Conservation (phyloP, 2,113 vertebrate genomes). For the Motacilla tschutschensis region DNA sequence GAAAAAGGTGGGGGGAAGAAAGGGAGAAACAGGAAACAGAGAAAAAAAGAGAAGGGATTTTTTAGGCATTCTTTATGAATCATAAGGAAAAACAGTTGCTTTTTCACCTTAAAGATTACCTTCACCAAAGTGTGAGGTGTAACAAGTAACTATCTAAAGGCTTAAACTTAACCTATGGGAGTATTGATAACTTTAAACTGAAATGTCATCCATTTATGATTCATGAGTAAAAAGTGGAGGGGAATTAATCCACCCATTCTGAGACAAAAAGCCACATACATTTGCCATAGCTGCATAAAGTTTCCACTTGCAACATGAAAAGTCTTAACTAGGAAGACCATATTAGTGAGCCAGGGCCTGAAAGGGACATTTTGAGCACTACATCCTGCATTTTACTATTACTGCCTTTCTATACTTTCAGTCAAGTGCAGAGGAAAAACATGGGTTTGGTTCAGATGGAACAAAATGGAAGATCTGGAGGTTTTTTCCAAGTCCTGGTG, state of each 20-base stretch:
- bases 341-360: not conserved
- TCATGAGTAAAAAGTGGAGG: not conserved
- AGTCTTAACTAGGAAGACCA: not conserved
- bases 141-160: not conserved
- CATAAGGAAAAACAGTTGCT: not conserved
- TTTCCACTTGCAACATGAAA: not conserved
- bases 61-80: not conserved
- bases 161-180: not conserved
- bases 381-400: not conserved
- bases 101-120: not conserved
- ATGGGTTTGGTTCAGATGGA: not conserved
- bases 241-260: not conserved
- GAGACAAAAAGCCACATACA: not conserved
- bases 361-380: not conserved
- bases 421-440: not conserved
- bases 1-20: fast-evolving
- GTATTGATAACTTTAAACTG: not conserved
- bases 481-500: not conserved
- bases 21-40: not conserved
- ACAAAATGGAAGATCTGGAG: not conserved
- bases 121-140: not conserved
- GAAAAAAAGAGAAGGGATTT: not conserved
- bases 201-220: not conserved
- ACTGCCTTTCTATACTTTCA: not conserved
- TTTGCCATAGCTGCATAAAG: not conserved